phyloP scores from a whole-genome alignment of 2,888 invertebrate genomes.

The Ophraella communa region DNA sequence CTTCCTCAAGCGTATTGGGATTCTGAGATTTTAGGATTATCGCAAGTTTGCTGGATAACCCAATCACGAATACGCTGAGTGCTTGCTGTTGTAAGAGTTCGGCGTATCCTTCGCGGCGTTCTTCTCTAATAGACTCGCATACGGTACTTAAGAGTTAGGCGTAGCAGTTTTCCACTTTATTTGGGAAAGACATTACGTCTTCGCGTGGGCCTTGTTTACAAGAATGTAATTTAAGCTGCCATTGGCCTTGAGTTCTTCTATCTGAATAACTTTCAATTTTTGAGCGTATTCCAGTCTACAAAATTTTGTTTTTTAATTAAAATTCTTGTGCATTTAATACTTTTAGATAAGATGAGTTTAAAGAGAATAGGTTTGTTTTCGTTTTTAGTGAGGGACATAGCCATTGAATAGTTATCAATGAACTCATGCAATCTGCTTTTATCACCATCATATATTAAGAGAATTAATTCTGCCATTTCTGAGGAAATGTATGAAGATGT shows the following conservation, averaged over 20 bases:
- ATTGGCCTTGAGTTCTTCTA: constrained; percentile 44
- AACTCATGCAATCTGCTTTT: constrained; percentile 31
- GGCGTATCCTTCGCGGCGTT: constrained; percentile 4
- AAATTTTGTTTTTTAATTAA: constrained; percentile 37
- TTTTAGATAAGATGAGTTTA: constrained; percentile 36
- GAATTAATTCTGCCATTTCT: constrained; percentile 19
- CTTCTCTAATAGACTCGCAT: constrained; percentile 2
- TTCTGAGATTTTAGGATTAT: constrained; percentile 2
- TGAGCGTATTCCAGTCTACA: constrained; percentile 29
- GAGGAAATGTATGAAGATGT: background rate
- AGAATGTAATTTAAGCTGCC: constrained; percentile 47
- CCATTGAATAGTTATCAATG: constrained; percentile 27
- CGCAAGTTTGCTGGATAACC: constrained; percentile 16
- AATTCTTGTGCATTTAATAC: constrained; percentile 34
- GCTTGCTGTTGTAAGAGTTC: constrained; percentile 27
- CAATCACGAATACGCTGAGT: constrained; percentile 23
- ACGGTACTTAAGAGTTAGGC: constrained; percentile 4
- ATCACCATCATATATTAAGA: constrained; percentile 28
- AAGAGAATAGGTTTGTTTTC: constrained; percentile 30
- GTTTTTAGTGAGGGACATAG: constrained; percentile 27
- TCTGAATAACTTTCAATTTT: constrained; percentile 35
- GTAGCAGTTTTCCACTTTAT: constrained; percentile 1
- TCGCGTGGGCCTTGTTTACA: constrained; percentile 43
- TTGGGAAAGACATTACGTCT: constrained; percentile 34
- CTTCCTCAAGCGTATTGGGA: constrained; percentile 29